phyloP scores from a whole-genome alignment of 2,797 vertebrate species.

The Neosalanx taihuensis region DNA sequence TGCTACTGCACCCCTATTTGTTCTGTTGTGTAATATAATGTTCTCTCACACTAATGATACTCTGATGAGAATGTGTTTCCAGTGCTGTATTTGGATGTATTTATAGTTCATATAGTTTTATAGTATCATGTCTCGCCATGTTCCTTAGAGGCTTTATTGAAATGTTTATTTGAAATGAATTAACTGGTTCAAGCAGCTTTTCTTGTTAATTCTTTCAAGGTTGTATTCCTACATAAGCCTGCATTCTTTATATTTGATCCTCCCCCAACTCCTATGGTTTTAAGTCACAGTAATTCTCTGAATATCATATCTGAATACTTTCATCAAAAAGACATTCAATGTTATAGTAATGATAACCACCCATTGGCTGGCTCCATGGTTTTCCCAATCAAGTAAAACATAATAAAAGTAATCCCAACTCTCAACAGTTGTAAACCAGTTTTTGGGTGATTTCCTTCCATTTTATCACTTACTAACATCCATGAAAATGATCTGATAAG shows the following conservation, averaged over 20 bases:
- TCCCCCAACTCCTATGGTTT: conserved; percentile 20
- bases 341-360: conserved; percentile 21
- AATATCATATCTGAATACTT: conserved; percentile 18
- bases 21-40: not conserved
- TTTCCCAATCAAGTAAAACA: conserved; percentile 51
- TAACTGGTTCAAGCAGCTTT: conserved; percentile 17
- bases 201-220: conserved; percentile 50
- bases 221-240: conserved; percentile 38
- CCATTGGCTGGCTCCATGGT: conserved; percentile 41
- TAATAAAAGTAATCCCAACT: conserved; percentile 52
- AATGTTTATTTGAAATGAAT: conserved; percentile 44
- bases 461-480: not conserved
- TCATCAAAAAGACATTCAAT: conserved; percentile 5
- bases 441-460: not conserved
- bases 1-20: not conserved
- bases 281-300: not conserved
- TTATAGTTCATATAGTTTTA: conserved; percentile 31
- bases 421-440: not conserved
- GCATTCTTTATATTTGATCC: conserved; percentile 12
- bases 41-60: not conserved
- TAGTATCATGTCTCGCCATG: conserved; percentile 21
- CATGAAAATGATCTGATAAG: not conserved
- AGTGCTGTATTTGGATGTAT: conserved; percentile 28
- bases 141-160: conserved; percentile 27
- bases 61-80: not conserved